Evolutionary conservation across 1,140 invertebrate species (phyloP), one percentile per base, ranked within the genome.

Genomic region (Andrena cerasifolii): DNA sequence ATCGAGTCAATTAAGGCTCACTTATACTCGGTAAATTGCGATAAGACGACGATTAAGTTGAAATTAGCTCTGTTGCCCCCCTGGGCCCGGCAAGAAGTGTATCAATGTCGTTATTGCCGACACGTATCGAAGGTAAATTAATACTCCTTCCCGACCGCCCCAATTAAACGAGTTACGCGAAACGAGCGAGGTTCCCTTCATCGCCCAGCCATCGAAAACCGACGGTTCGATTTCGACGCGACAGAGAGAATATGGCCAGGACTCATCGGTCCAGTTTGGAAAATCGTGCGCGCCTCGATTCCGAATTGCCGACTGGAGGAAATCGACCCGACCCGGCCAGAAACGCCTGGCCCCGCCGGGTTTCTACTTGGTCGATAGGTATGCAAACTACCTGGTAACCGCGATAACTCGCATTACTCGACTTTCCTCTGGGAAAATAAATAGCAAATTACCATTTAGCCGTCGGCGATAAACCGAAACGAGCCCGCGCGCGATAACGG

Each of bases 361-460:
- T 83, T 83, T 67, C 67, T 31, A 77, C 74, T 33, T 53, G 61
- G 68, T 70, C 58, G 83, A 84, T n/a, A n/a, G n/a, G n/a, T 85
- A 85, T 84, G 83, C 82, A 80, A 85, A 85, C 28, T 54, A 61
- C 53, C 26, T 40, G 21, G 54, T 43, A 51, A 43, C 24, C 40
- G 70, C 78, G 83, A 85, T 85, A 85, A 76, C 78, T 79, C 71
- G 73, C 68, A 54, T 81, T 85, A 74, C 67, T 59, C 49, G 72
- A 73, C 62, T 84, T 73, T 80, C 73, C 54, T 78, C 58, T 47
- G 28, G 63, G 67, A 71, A 84, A 88, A 90, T 89, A 88, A 88
- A 89, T 90, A 88, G 61, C 83, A 81, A 89, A 90, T 90, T 88
- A 90, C 83, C 88, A 89, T 90, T 89, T 89, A 90, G 84, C 86